These are phyloP conservation scores for Protodeltote pygarga DNA, from an alignment of 2,888 invertebrate genomes.

Conservation along the genomic window DNA sequence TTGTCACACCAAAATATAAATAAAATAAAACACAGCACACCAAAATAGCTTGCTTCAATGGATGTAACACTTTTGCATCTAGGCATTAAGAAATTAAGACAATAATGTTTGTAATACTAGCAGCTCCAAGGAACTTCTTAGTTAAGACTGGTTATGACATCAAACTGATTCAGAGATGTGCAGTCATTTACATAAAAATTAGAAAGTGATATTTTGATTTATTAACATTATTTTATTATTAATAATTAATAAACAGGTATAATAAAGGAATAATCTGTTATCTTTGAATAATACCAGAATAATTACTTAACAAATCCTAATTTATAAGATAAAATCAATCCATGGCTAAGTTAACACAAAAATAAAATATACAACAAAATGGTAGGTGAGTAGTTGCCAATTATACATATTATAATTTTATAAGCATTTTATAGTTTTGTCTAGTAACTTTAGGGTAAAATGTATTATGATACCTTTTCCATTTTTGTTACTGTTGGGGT, in stretches of 20 bases:
- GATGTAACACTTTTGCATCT: too few relatives aligned
- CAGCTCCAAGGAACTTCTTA: too few relatives aligned
- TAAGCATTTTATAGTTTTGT: constrained; percentile 1
- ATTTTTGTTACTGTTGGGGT: too few relatives aligned
- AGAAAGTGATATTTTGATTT: too few relatives aligned
- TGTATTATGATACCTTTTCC: neutral
- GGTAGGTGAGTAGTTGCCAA: constrained; percentile 35
- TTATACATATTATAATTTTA: constrained; percentile 9
- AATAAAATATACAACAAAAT: constrained; percentile 8
- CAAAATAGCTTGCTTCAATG: too few relatives aligned
- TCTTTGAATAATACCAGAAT: constrained; percentile 3
- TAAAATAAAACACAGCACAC: too few relatives aligned
- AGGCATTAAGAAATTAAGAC: too few relatives aligned
- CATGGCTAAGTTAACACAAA: constrained; percentile 1
- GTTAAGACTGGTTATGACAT: too few relatives aligned
- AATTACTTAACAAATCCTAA: constrained; percentile 13
- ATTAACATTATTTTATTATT: constrained; percentile 34
- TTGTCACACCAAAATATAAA: too few relatives aligned
- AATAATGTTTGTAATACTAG: too few relatives aligned
- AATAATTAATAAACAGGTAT: constrained; percentile 4
- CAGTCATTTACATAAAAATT: too few relatives aligned
- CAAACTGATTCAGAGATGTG: too few relatives aligned
- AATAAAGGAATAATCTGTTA: neutral
- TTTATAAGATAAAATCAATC: constrained; percentile 11
- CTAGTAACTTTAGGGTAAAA: constrained; percentile 14